Evolutionary conservation across 2,888 invertebrate species (phyloP).

Genomic region (Spialia ferax): DNA sequence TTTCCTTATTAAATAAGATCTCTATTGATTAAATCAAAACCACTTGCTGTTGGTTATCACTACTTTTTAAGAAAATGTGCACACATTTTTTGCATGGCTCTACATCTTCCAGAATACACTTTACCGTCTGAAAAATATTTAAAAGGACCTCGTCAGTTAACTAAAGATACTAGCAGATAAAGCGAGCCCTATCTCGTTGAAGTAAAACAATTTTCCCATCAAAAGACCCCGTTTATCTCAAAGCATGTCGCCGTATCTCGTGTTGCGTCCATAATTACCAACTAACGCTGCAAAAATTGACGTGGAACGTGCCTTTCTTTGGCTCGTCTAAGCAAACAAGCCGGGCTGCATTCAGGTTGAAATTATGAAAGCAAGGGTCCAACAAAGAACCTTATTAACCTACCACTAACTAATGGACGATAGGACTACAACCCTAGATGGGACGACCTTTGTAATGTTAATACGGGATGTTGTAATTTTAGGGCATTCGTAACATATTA

Average conservation of each 20-base stretch:
- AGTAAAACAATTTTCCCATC: constrained; percentile 40
- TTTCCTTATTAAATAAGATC: too few relatives aligned
- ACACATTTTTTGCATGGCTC: background rate
- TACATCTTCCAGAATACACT: background rate
- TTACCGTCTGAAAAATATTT: background rate
- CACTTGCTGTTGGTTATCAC: background rate
- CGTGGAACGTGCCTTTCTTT: constrained; percentile 62
- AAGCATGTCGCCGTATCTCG: constrained; percentile 52
- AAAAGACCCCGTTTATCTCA: constrained; percentile 55
- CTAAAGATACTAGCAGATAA: constrained; percentile 27
- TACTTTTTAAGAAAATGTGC: background rate
- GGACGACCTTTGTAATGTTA: constrained; percentile 67
- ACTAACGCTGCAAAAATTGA: constrained; percentile 75
- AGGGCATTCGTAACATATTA: constrained; percentile 51
- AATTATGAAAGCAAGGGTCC: constrained; percentile 75
- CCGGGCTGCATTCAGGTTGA: constrained; percentile 77
- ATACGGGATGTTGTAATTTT: constrained; percentile 65
- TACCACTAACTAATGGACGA: constrained; percentile 56
- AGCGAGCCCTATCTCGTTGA: constrained; percentile 13
- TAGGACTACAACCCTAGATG: constrained; percentile 45
- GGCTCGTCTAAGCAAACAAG: constrained; percentile 70
- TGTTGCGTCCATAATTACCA: constrained; percentile 69
- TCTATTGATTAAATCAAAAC: too few relatives aligned
- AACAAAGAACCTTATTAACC: constrained; percentile 83
- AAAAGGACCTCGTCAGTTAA: background rate